phyloP scores from a whole-genome alignment of 2,888 invertebrate genomes.

The Drosophila flavopinicola region DNA sequence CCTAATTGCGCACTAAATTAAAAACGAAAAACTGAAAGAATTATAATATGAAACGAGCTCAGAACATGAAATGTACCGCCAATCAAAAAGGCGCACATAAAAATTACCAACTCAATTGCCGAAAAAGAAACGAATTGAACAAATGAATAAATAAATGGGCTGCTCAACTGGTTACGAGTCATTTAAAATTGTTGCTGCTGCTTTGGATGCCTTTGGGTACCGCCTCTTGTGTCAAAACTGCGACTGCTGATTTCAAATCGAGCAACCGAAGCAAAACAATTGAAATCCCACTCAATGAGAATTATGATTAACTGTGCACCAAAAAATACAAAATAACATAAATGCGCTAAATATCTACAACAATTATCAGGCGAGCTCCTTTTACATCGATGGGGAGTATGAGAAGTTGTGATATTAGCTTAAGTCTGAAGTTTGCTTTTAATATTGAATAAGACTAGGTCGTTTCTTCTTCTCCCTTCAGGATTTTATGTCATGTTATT shows the following conservation, averaged over 20 bases:
- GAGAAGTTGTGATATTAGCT: neutral
- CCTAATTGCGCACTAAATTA: conserved; percentile 79
- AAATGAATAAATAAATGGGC: conserved; percentile 55
- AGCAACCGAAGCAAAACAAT: conserved; percentile 62
- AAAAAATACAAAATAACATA: too few relatives aligned
- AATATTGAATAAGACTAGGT: too few relatives aligned
- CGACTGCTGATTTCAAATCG: conserved; percentile 67
- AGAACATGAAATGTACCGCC: conserved; percentile 69
- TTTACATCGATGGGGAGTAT: neutral
- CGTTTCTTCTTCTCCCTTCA: too few relatives aligned
- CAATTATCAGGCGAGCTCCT: conserved; percentile 7
- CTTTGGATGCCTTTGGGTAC: conserved; percentile 32
- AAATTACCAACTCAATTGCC: conserved; percentile 71
- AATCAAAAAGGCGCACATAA: conserved; percentile 78
- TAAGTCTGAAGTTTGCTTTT: too few relatives aligned
- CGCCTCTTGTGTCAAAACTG: conserved; percentile 78
- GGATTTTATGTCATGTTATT: too few relatives aligned
- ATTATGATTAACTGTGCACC: conserved; percentile 54
- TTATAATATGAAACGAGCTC: conserved; percentile 6
- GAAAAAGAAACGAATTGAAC: conserved; percentile 56
- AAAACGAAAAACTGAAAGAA: conserved; percentile 25
- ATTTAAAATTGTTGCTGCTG: conserved; percentile 23
- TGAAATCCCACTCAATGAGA: conserved; percentile 53
- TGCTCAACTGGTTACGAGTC: conserved; percentile 37
- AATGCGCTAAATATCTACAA: conserved; percentile 10